These are phyloP conservation scores for Acanthopleura granulata DNA, from an alignment of 2,888 invertebrate genomes.

Conservation along the genomic window DNA sequence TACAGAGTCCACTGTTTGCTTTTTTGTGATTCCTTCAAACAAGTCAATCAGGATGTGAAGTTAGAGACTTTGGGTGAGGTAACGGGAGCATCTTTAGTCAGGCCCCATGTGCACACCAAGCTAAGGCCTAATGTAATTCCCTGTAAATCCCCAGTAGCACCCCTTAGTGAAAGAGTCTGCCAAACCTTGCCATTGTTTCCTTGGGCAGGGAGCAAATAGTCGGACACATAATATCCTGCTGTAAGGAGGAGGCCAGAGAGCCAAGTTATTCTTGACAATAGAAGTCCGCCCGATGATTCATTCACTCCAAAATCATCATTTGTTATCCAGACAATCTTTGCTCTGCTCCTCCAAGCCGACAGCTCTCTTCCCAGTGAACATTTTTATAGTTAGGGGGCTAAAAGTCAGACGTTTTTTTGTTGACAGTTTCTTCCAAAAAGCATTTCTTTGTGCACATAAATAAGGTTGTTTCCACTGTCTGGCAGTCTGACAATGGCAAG, in stretches of 20 bases:
- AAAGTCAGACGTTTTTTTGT: too few relatives aligned
- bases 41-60: neutral
- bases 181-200: slow-evolving; percentile 10
- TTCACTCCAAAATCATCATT: neutral
- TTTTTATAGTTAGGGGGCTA: too few relatives aligned
- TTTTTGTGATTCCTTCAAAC: neutral
- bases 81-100: neutral
- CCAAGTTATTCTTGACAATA: slow-evolving; percentile 8
- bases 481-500: too few relatives aligned
- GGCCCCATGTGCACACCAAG: neutral
- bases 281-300: neutral
- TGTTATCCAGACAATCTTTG: too few relatives aligned
- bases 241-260: neutral
- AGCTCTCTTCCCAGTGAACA: too few relatives aligned
- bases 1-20: neutral
- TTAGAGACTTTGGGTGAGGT: neutral
- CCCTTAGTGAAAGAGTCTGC: neutral
- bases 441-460: too few relatives aligned
- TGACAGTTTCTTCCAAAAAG: too few relatives aligned
- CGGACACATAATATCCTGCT: slow-evolving; percentile 8
- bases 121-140: slow-evolving; percentile 5
- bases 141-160: slow-evolving; percentile 9
- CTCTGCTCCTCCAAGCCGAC: too few relatives aligned
- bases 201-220: slow-evolving; percentile 7
- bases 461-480: too few relatives aligned